Conservation (phyloP, 2,888 invertebrate species). For the Drosophila dives region DNA sequence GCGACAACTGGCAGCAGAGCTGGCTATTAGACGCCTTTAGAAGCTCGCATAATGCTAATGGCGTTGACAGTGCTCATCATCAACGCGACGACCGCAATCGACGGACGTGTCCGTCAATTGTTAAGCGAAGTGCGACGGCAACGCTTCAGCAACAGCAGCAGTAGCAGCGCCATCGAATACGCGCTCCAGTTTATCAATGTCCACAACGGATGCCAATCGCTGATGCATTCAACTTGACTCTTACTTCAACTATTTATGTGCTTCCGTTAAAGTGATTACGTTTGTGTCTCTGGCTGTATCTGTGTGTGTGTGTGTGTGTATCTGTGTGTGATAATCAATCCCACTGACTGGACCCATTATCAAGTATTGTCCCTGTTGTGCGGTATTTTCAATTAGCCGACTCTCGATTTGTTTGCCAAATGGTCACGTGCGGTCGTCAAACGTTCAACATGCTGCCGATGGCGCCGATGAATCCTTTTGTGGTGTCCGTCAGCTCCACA, state of each 20-base stretch:
- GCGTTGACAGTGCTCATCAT: slow-evolving; percentile 81
- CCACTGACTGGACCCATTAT: slow-evolving; percentile 33
- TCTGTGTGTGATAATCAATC: slow-evolving; percentile 7
- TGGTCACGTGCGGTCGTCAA: slow-evolving; percentile 85
- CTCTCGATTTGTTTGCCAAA: slow-evolving; percentile 69
- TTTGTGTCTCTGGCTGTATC: background rate
- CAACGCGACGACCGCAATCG: slow-evolving; percentile 73
- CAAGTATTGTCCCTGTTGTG: slow-evolving; percentile 39
- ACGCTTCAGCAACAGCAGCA: slow-evolving; percentile 59
- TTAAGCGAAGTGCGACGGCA: slow-evolving; percentile 79
- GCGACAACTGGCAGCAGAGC: slow-evolving; percentile 7
- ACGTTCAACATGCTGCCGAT: slow-evolving; percentile 93
- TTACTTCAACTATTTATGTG: slow-evolving; percentile 18
- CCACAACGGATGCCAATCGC: slow-evolving; percentile 72
- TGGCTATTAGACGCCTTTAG: slow-evolving; percentile 76
- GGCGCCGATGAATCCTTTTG: slow-evolving; percentile 88
- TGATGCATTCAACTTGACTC: slow-evolving; percentile 65
- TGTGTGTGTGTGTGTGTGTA: background rate
- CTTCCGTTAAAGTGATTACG: slow-evolving; percentile 32
- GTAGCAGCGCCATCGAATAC: slow-evolving; percentile 20
- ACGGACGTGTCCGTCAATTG: slow-evolving; percentile 63
- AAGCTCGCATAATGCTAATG: slow-evolving; percentile 79
- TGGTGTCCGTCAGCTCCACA: slow-evolving; percentile 70
- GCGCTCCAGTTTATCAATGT: slow-evolving; percentile 79
- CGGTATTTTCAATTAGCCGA: slow-evolving; percentile 53